Evolutionary conservation across 2,113 vertebrate species (phyloP).

Genomic region (Chaetops frenatus): DNA sequence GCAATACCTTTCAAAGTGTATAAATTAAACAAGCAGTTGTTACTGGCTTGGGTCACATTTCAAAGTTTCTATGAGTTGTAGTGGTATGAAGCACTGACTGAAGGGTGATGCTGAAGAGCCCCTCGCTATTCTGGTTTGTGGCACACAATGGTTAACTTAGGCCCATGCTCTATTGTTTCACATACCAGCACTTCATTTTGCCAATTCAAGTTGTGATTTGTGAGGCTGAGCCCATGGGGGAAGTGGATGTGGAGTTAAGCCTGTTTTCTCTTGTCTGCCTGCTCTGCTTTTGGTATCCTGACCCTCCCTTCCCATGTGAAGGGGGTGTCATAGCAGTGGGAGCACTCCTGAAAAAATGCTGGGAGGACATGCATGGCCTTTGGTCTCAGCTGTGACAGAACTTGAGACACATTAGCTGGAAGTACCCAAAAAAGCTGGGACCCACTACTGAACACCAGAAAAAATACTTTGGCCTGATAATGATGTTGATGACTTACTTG

Average conservation of each 20-base stretch:
- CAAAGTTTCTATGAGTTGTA: not conserved
- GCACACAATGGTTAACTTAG: not conserved
- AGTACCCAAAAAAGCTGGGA: not conserved
- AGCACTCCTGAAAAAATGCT: not conserved
- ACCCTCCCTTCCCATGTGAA: not conserved
- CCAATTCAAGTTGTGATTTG: not conserved
- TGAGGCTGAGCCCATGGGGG: not conserved
- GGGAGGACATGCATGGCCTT: not conserved
- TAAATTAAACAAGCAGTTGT: not conserved
- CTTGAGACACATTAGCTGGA: not conserved
- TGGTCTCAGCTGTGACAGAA: not conserved
- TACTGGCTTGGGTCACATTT: not conserved
- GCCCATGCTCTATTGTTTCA: not conserved
- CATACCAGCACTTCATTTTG: not conserved
- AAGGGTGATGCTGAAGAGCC: not conserved
- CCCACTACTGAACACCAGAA: not conserved
- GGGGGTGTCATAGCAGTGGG: not conserved
- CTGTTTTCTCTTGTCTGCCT: not conserved
- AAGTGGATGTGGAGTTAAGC: not conserved
- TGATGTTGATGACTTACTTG: not conserved
- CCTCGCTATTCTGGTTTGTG: not conserved
- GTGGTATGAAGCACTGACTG: not conserved
- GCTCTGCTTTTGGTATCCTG: not conserved
- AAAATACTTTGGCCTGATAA: not conserved
- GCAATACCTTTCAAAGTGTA: not conserved